Base-by-base conservation (phyloP, 2,888 invertebrate genomes). In the Buathra laborator region DNA sequence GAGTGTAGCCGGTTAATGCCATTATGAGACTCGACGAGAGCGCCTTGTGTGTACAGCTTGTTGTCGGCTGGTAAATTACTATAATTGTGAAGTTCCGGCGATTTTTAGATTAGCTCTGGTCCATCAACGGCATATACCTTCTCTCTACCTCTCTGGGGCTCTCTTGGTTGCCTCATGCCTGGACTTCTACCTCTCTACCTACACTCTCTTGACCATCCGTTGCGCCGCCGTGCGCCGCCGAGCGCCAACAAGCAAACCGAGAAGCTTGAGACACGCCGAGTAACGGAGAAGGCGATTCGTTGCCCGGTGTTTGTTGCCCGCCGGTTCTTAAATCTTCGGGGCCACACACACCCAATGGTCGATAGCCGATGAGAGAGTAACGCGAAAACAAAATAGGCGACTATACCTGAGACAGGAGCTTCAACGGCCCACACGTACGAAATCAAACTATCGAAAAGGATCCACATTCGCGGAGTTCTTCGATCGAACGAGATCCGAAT, bases 61-160 rank as follows among this genome's bases (percentile, higher is more conserved):
- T 93, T 93, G 92, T 92, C 92, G 92, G 91, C 91, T 92, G 92
- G 90, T 92, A 92, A 93, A 93, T 93, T 92, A 93, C 93, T 93
- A 93, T 93, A 93, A 93, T 93, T 93, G 92, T 93, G 90, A 92
- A 93, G 93, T 93, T 93, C 93, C 93, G 93, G 93, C 92, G 92
- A 93, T 93, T 93, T 93, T 92, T 92, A 93, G 93, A 93, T 93
- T 93, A 93, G 93, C 93, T 92, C 91, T 93, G 93, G 93, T 93
- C 93, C 93, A 93, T 93, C 93, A 93, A 90, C 90, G 90, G 90
- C 89, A 88, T 90, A 90, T 79, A 88, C 86, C 86, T 87, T 32
- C 67, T 67, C 46, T 44, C 74, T 44, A 10, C 19, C 29, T 53
- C 53, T 51, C 71, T 56, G 12, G 14, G 48, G n/a, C 19, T 51